These are phyloP conservation scores for Phalacrocorax carbo DNA, from an alignment of 2,113 vertebrate genomes.

Conservation along the genomic window DNA sequence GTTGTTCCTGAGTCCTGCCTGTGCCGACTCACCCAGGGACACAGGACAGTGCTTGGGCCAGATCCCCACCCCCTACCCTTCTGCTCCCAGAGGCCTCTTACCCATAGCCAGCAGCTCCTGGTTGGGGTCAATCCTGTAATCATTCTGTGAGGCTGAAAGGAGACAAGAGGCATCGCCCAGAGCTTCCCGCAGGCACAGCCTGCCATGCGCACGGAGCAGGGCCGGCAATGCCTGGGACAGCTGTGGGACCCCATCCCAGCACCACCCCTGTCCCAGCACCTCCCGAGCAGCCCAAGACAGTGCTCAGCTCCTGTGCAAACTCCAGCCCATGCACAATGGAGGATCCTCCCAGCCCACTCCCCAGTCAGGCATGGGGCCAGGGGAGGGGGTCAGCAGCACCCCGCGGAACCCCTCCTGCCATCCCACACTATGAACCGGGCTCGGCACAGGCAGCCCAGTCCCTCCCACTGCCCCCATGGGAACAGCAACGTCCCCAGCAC, in stretches of 20 bases:
- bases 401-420: rapidly evolving
- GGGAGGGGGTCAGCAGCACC: neutral
- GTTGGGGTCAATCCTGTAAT: conserved; percentile 87
- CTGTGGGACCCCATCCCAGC: rapidly evolving
- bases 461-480: neutral
- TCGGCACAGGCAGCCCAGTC: rapidly evolving
- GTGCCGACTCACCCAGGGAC: neutral
- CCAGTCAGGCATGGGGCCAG: rapidly evolving
- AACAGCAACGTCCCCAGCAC: neutral
- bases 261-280: neutral
- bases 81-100: conserved; percentile 17
- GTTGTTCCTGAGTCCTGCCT: neutral
- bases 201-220: rapidly evolving
- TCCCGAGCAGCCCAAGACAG: neutral
- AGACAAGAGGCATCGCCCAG: rapidly evolving
- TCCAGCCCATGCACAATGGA: rapidly evolving
- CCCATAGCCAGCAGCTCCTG: conserved; percentile 96
- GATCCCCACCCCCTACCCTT: no score
- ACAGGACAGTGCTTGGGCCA: rapidly evolving
- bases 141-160: conserved; percentile 85
- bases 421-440: rapidly evolving
- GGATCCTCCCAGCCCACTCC: neutral
- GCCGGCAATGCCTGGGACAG: neutral
- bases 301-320: neutral
- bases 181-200: neutral